Conservation (phyloP, 2,113 vertebrate species). For the Bos javanicus region DNA sequence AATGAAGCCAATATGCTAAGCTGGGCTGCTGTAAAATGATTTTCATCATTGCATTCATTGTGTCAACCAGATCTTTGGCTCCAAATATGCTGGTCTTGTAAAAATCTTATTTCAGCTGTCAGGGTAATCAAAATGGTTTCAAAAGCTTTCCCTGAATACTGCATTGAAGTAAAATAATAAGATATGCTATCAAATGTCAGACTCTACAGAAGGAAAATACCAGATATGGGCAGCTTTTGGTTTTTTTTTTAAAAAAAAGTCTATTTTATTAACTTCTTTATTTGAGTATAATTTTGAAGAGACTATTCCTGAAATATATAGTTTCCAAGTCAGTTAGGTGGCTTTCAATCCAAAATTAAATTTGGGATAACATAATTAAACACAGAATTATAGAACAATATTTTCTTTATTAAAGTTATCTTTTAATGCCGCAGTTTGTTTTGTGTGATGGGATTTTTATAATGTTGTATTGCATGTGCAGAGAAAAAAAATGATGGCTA, state of each 20-base stretch:
- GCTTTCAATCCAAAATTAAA: slow-evolving; percentile 15
- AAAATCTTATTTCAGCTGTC: slow-evolving; percentile 65
- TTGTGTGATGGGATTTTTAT: not conserved
- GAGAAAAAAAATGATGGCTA: slow-evolving; percentile 17
- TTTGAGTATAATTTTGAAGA: slow-evolving; percentile 30
- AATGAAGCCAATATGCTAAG: slow-evolving; percentile 48
- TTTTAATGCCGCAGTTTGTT: slow-evolving; percentile 27
- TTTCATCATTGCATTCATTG: slow-evolving; percentile 54
- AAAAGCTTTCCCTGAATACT: slow-evolving; percentile 52
- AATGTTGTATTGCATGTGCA: not conserved
- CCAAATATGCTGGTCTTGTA: slow-evolving; percentile 39
- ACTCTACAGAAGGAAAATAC: slow-evolving; percentile 32
- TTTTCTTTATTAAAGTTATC: slow-evolving; percentile 30
- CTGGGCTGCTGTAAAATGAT: slow-evolving; percentile 49
- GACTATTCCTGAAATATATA: slow-evolving; percentile 15
- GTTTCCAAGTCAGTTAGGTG: slow-evolving; percentile 42
- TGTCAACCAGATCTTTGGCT: slow-evolving; percentile 59
- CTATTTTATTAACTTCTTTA: slow-evolving; percentile 44
- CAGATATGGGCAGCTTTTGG: slow-evolving; percentile 44
- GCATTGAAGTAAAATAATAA: slow-evolving; percentile 66
- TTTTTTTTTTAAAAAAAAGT: not conserved
- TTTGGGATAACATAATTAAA: slow-evolving; percentile 43
- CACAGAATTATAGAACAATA: slow-evolving; percentile 27
- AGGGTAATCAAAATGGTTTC: slow-evolving; percentile 64
- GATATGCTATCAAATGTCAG: slow-evolving; percentile 13